Evolutionary conservation across 2,888 invertebrate species (phyloP).

Genomic region (Agrotis clavis): DNA sequence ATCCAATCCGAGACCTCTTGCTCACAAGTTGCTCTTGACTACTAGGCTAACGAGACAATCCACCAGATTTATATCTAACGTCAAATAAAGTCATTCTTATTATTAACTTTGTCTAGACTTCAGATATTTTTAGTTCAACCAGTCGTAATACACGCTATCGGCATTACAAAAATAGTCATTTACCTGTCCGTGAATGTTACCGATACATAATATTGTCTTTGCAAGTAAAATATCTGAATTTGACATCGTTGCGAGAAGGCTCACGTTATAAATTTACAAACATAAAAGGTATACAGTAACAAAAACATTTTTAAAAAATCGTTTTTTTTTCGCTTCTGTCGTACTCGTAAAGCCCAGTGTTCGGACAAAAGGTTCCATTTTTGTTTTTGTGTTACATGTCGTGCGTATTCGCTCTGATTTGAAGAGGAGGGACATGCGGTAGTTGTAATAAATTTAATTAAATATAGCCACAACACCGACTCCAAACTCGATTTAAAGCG

Average conservation of each 20-base stretch:
- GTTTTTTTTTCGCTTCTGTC: neutral
- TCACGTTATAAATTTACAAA: too few relatives aligned
- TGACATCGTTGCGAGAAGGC: neutral
- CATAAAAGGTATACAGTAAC: too few relatives aligned
- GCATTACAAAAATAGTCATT: neutral
- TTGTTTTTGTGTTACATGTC: constrained; percentile 6
- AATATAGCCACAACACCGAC: constrained; percentile 53
- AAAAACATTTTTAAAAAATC: neutral
- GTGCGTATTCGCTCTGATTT: constrained; percentile 23
- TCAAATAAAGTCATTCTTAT: neutral
- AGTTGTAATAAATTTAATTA: constrained; percentile 50
- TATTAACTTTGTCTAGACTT: neutral
- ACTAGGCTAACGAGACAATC: too few relatives aligned
- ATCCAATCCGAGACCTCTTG: too few relatives aligned
- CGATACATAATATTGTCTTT: neutral
- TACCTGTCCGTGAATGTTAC: neutral
- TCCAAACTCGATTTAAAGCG: constrained; percentile 61
- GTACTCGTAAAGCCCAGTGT: constrained; percentile 25
- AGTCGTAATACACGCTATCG: neutral
- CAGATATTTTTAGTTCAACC: neutral
- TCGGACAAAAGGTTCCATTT: constrained; percentile 16
- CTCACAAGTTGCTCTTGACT: too few relatives aligned
- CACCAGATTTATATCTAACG: too few relatives aligned
- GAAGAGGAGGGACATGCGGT: constrained; percentile 22
- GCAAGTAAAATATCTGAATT: constrained; percentile 10